Evolutionary conservation across 1,140 invertebrate species (phyloP), one percentile per base, ranked within the genome.

Genomic region (Cyrtorhinus lividipennis): DNA sequence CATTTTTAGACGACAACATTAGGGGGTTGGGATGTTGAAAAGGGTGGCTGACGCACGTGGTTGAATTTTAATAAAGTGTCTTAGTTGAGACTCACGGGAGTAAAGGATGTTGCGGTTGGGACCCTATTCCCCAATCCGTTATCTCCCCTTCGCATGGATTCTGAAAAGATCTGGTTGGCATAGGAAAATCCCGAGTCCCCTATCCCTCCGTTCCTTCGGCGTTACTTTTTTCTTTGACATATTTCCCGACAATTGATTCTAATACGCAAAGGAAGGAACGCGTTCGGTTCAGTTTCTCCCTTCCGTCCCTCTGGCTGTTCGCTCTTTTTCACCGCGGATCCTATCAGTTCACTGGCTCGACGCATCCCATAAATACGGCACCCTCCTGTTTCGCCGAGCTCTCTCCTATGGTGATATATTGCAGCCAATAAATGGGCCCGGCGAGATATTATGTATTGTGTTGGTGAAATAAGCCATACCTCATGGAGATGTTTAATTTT

Each of bases 121-220:
- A 57, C 18, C 24, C 13, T 18, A 24, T 57, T 24, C 24, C 22
- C 18, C 24, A 20, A 57, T 23, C 18, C 24, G 22, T 57, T 57
- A 57, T 57, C 56, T 57, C 56, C 56, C 38, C 56, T 57, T 24
- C 24, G 56, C 18, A 57, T 23, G 24, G 18, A 57, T 57, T 57
- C 56, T 57, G 24, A 57, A 57, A 57, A 44, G 8, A 44, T 44
- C 8, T 44, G 38, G 38, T 10, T 8, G 38, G n/a, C 38, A 44
- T n/a, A 10, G 38, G 38, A 44, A 44, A n/a, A 44, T 10, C 8
- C 38, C 22, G 5, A 10, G 48, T 20, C 20, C 22, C 8, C 12
- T 56, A 10, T 12, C 10, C 10, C 22, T 10, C 8, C 48, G 8
- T 56, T 20, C 22, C 12, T 56, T 56, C 8, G 8, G 8, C 48